Evolutionary conservation across 2,113 vertebrate species (phyloP).

Genomic region (Tretioscincus oriximinensis): DNA sequence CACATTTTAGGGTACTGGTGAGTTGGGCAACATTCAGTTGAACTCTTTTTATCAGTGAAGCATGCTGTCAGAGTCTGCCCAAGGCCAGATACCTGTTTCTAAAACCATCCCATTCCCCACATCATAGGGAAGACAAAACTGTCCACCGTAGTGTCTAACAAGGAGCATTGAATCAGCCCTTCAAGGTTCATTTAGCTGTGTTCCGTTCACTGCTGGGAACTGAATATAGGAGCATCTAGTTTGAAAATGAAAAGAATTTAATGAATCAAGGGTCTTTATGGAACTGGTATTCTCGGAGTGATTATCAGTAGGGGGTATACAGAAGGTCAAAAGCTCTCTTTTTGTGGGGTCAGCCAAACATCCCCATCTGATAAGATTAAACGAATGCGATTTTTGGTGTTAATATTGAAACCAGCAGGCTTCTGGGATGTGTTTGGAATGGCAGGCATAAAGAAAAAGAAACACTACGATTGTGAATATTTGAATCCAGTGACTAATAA

Average conservation of each 20-base stretch:
- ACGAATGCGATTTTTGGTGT: constrained; percentile 76
- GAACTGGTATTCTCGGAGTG: constrained; percentile 70
- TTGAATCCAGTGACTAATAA: constrained; percentile 29
- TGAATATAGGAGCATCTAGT: constrained; percentile 65
- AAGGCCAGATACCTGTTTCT: constrained; percentile 47
- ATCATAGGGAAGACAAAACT: constrained; percentile 60
- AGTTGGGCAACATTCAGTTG: constrained; percentile 53
- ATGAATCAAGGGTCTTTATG: constrained; percentile 77
- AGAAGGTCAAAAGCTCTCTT: constrained; percentile 76
- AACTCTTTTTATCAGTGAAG: constrained; percentile 58
- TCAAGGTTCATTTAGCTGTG: constrained; percentile 74
- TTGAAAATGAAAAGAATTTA: constrained; percentile 78
- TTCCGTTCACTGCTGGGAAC: constrained; percentile 73
- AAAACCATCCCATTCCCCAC: constrained; percentile 19
- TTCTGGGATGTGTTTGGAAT: constrained; percentile 66
- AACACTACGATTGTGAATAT: constrained; percentile 46
- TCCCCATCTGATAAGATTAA: constrained; percentile 79
- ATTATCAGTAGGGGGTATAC: constrained; percentile 76
- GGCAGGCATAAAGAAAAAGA: constrained; percentile 29
- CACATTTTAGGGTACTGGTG: constrained; percentile 16
- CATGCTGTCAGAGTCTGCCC: constrained; percentile 53
- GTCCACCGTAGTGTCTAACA: constrained; percentile 54
- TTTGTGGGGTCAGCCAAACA: constrained; percentile 75
- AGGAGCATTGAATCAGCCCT: constrained; percentile 68
- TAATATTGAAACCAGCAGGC: constrained; percentile 75